Conservation (phyloP, 2,113 vertebrate genomes). For the Alexandromys fortis region DNA sequence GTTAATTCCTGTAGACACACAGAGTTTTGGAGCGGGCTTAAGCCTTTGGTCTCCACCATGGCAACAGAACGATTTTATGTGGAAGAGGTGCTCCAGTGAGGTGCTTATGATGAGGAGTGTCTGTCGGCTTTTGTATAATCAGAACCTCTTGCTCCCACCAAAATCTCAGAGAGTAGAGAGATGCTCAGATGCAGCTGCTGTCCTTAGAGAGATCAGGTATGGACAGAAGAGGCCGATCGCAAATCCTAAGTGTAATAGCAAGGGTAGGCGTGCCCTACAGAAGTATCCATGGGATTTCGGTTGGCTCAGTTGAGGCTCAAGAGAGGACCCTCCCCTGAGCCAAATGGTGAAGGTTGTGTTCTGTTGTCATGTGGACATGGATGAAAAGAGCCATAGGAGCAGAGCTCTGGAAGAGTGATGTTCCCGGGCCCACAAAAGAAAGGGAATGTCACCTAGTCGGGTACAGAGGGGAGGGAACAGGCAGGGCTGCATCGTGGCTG, state of each 20-base stretch:
- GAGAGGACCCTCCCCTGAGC: neutral
- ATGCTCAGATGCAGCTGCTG: neutral
- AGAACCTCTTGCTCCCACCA: accelerated
- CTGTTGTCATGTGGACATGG: accelerated
- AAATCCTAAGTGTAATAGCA: accelerated
- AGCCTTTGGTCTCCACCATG: too few species aligned
- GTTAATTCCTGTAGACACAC: neutral
- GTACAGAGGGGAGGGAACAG: neutral
- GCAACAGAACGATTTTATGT: neutral
- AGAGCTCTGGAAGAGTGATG: neutral
- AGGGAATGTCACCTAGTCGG: accelerated
- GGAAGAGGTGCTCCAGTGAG: neutral
- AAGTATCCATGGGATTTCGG: neutral
- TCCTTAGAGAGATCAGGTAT: accelerated
- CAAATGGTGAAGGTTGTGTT: neutral
- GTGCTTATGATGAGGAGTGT: neutral
- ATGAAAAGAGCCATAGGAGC: neutral
- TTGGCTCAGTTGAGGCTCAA: neutral
- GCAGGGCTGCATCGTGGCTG: accelerated
- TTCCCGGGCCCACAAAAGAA: neutral
- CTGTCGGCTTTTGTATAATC: neutral
- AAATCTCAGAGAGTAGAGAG: neutral
- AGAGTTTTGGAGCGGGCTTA: too few species aligned
- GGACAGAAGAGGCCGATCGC: neutral
- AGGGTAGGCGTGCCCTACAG: accelerated